Evolutionary conservation across 1,140 invertebrate genomes (phyloP).

Genomic region (Heliconius himera): DNA sequence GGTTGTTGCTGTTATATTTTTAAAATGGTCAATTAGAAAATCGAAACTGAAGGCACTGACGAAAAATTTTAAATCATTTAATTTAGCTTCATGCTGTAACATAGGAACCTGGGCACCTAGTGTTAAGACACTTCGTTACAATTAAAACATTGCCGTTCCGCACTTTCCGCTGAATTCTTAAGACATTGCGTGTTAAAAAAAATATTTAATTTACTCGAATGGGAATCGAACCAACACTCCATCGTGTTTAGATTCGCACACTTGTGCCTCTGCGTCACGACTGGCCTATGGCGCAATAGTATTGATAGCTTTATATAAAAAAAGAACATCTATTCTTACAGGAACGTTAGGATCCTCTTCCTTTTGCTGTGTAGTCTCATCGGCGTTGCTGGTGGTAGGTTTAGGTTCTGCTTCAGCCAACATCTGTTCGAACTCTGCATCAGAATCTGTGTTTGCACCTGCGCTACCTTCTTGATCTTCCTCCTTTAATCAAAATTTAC

Average conservation of each 20-base stretch:
- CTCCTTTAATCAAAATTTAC: slow-evolving; percentile 79
- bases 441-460: slow-evolving; percentile 91
- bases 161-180: too few species aligned
- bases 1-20: slow-evolving; percentile 53
- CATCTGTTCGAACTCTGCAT: slow-evolving; percentile 97
- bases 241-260: too few species aligned
- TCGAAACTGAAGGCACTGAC: neutral
- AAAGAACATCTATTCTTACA: slow-evolving; percentile 49
- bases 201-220: too few species aligned
- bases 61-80: too few species aligned
- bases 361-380: slow-evolving; percentile 47
- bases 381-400: slow-evolving; percentile 74
- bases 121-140: too few species aligned
- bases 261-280: too few species aligned
- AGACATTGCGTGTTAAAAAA: too few species aligned
- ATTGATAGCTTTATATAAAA: slow-evolving; percentile 11
- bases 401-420: slow-evolving; percentile 92
- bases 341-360: slow-evolving; percentile 72
- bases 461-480: slow-evolving; percentile 91
- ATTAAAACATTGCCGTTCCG: too few species aligned
- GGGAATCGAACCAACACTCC: too few species aligned
- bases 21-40: neutral
- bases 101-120: too few species aligned
- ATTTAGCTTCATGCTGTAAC: too few species aligned
- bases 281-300: too few species aligned